Base-by-base conservation (phyloP, 2,797 vertebrate species). In the Sebastes steindachneri region DNA sequence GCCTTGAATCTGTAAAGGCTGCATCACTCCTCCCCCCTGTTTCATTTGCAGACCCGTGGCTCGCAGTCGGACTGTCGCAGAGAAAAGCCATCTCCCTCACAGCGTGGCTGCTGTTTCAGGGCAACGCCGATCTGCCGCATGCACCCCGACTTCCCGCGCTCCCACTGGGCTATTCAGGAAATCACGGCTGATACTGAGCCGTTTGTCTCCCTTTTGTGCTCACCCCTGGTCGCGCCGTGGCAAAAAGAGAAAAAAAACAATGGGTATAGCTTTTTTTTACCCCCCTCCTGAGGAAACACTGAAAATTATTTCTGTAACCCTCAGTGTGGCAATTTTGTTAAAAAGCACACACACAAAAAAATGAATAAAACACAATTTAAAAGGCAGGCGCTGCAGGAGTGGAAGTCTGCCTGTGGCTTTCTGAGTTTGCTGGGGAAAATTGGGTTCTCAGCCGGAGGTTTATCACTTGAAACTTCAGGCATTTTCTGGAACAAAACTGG, bases 31-130 rank as follows among this genome's bases (percentile, higher is more conserved):
- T 76, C 86, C 88, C 77, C 19, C 73, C 79, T 77, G 92, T 91
- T 92, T 93, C 88, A 93, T 94, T 94, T 93, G 86, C 91, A 93
- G 92, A 91, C 89, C 91, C 59, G 77, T 80, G 85, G 92, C 91
- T 94, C 91, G 88, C 92, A 91, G 90, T 91, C 68, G 68, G 92
- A 91, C 92, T 89, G 92, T 94, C 90, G 83, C 92, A 80, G 92
- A 95, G 95, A 94, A 95, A 96, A 96, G 94, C 94, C 92, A 96
- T 96, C 95, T 96, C 92, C 85, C 84, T 95, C 95, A 77, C 96
- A 96, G 95, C 94, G 82, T 87, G 95, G 92, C 82, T 66, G 90
- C 93, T 88, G 90, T 92, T 93, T 90, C 90, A 88, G 92, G 88
- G 88, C 92, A 83, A 73, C 53, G 85, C 80, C 76, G 86, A 90